These are phyloP conservation scores for Ectemnius continuus DNA, from an alignment of 2,888 invertebrate species.

Conservation along the genomic window DNA sequence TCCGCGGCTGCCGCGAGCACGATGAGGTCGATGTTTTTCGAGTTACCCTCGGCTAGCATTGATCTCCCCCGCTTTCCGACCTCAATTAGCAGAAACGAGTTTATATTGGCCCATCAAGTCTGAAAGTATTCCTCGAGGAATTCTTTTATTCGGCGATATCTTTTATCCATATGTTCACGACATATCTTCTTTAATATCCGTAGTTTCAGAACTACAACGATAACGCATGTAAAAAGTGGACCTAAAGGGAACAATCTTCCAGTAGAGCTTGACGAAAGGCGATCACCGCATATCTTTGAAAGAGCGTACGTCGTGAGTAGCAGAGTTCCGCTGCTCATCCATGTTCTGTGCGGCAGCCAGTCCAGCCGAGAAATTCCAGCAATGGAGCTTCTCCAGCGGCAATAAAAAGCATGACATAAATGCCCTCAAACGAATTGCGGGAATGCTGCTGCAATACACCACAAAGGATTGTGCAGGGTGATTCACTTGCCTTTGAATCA, in stretches of 20 bases:
- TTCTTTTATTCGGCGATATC: no score
- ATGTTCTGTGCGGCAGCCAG: neutral
- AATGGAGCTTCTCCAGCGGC: conserved; percentile 35
- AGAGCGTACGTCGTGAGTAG: conserved; percentile 27
- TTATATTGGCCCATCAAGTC: conserved; percentile 6
- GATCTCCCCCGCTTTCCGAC: conserved; percentile 31
- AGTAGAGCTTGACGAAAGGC: conserved; percentile 11
- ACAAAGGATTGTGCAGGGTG: no score
- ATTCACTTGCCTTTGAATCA: no score
- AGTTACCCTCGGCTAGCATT: conserved; percentile 21
- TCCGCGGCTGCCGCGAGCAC: neutral
- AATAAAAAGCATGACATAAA: conserved; percentile 43
- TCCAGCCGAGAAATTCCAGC: conserved; percentile 25
- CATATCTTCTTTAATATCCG: no score
- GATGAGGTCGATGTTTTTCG: conserved; percentile 40
- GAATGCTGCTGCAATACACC: conserved; percentile 24
- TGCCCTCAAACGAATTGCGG: conserved; percentile 43
- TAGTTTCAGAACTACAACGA: no score
- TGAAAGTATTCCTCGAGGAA: no score
- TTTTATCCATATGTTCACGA: no score
- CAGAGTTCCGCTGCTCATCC: conserved; percentile 5
- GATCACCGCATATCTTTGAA: conserved; percentile 15
- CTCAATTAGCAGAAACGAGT: conserved; percentile 49
- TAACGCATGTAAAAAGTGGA: conserved; percentile 26
- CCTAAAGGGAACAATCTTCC: conserved; percentile 39